Evolutionary conservation across 2,888 invertebrate genomes (phyloP), one percentile per base, ranked within the genome.

Genomic region (Thecocarcelia acutangulata): DNA sequence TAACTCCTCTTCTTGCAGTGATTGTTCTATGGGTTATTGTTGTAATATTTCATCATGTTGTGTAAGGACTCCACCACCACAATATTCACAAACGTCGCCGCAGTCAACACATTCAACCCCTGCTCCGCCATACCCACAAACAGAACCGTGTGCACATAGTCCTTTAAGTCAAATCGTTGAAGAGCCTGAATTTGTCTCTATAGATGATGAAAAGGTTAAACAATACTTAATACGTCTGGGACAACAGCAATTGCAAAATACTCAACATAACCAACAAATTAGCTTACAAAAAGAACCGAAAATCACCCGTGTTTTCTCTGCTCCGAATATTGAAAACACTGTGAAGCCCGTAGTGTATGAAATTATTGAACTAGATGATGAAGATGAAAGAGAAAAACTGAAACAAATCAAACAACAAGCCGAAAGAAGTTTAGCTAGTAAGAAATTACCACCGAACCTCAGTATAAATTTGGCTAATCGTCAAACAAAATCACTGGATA

Each of bases 171-270:
- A 37, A 13, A 87, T 89, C 1, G 88, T 88, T 33, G 90, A 90
- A 12, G 74, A 82, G 21, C 82, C 82, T 2, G 84, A 90, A 90
- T 82, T 90, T 76, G 88, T 90, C 1, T 90, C 90, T 6, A 89
- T 90, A 15, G 90, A 90, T 76, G 90, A 90, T 85, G 87, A 86
- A 13, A 90, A 90, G 80, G 88, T 90, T 13, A 88, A 89, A 37
- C 85, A 87, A 8, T 85, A 89, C 69, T 85, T 90, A 0, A 81
- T 88, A 66, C 87, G 87, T 61, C 87, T 90, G 61, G 88, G 88
- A 0, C 77, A 83, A 15, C 83, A 85, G 54, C 85, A 87, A 48
- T 85, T 86, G 28, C 82, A 83, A 37, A 82, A 85, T 19, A 70
- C 73, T 24, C 44, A 56, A 13, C 52, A 44, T 46, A 40, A 37